phyloP scores from a whole-genome alignment of 2,797 vertebrate species.

The Taeniopygia guttata region DNA sequence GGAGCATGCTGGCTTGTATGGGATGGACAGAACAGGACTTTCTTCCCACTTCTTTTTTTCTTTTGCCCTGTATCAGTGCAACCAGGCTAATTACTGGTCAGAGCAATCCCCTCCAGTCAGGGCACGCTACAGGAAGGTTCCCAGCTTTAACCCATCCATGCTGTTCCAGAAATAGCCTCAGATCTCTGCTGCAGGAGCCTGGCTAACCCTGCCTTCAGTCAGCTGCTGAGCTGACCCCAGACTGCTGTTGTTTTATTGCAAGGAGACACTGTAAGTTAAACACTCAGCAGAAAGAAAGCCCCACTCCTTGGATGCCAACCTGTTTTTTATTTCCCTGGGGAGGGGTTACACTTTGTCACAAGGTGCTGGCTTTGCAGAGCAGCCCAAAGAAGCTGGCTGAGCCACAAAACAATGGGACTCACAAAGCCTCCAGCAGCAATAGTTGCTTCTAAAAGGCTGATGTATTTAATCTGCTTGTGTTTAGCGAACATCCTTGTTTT shows the following conservation, averaged over 20 bases:
- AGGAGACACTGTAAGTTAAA: not conserved
- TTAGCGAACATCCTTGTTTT: slow-evolving; percentile 35
- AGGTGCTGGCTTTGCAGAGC: slow-evolving; percentile 1
- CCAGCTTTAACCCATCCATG: not conserved
- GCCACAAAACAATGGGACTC: not conserved
- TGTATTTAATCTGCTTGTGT: slow-evolving; percentile 11
- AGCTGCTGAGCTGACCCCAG: not conserved
- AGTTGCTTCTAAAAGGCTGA: slow-evolving; percentile 11
- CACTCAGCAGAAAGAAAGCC: not conserved
- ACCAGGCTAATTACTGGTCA: not conserved
- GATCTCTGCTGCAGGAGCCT: not conserved
- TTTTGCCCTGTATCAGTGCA: not conserved
- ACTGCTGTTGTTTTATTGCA: not conserved
- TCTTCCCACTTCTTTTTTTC: not conserved
- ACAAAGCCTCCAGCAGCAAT: not conserved
- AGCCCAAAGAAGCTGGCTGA: not conserved
- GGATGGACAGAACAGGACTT: not conserved
- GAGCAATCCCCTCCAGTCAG: not conserved
- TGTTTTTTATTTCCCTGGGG: slow-evolving; percentile 36
- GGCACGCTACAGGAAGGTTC: not conserved
- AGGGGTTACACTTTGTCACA: not conserved
- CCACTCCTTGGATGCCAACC: not conserved
- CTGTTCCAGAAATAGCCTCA: not conserved
- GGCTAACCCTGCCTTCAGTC: not conserved
- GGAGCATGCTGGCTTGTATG: not conserved